Evolutionary conservation across 1,140 invertebrate genomes (phyloP).

Genomic region (Lethocerus indicus): DNA sequence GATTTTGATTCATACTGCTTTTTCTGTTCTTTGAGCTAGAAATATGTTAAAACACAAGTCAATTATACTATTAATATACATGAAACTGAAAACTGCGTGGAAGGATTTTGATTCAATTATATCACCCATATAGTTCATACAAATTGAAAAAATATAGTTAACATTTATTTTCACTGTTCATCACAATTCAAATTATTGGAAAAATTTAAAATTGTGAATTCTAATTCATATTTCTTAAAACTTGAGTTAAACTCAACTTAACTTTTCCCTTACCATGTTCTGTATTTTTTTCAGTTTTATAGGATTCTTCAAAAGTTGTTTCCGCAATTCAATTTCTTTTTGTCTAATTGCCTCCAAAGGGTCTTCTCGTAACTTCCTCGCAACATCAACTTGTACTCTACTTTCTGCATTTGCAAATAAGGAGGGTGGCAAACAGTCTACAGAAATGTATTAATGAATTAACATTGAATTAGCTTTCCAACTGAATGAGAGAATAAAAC

Average conservation of each 20-base stretch:
- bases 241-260: slow-evolving; percentile 16
- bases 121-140: no score
- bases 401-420: slow-evolving; percentile 6
- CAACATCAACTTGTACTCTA: slow-evolving; percentile 30
- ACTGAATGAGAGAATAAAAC: no score
- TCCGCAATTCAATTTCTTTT: slow-evolving; percentile 63
- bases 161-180: no score
- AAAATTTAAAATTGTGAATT: no score
- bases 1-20: slow-evolving; percentile 21
- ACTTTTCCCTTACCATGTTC: slow-evolving; percentile 39
- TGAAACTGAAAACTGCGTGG: no score
- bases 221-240: no score
- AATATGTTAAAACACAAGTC: no score
- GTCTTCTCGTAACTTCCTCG: slow-evolving; percentile 76
- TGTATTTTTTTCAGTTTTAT: slow-evolving; percentile 70
- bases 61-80: no score
- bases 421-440: slow-evolving; percentile 12
- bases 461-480: slow-evolving; percentile 5
- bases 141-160: no score
- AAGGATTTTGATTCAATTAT: no score
- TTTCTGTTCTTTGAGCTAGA: slow-evolving; percentile 9
- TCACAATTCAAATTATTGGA: not conserved
- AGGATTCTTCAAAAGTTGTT: slow-evolving; percentile 74
- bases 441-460: not conserved
- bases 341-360: slow-evolving; percentile 72